Conservation (phyloP, 2,113 vertebrate genomes). For the Bambusicola thoracicus region DNA sequence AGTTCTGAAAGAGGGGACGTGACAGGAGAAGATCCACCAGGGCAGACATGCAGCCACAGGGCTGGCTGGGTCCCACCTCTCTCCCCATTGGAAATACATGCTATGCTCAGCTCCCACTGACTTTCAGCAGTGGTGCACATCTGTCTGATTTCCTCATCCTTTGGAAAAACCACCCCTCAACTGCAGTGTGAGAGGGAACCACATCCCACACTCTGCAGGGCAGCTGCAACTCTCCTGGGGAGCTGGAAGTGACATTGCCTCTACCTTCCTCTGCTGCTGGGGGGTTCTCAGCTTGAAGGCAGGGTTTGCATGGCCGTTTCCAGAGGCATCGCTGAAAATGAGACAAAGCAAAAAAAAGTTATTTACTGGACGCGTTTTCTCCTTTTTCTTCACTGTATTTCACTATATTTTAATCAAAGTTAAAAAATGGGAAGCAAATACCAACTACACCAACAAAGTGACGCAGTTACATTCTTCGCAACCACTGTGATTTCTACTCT, state of each 20-base stretch:
- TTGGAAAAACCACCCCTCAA: not conserved
- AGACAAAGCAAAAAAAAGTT: not conserved
- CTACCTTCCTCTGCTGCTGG: conserved; percentile 84
- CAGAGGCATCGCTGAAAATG: conserved; percentile 64
- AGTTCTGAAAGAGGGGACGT: not conserved
- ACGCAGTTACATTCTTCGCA: not conserved
- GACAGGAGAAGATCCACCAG: not conserved
- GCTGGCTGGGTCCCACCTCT: not conserved
- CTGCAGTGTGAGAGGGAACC: not conserved
- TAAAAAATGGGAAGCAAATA: not conserved
- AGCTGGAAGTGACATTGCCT: not conserved
- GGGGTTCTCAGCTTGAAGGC: conserved; percentile 87
- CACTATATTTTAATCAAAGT: not conserved
- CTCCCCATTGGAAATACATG: not conserved
- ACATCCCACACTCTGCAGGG: not conserved
- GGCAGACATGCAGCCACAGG: not conserved
- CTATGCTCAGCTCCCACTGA: not conserved
- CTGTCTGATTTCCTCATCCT: not conserved
- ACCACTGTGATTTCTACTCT: not conserved
- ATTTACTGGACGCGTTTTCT: not conserved
- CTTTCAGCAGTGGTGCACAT: not conserved
- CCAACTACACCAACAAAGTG: not conserved
- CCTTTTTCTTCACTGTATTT: not conserved
- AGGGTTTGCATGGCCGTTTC: conserved; percentile 86
- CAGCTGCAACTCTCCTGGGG: not conserved